Evolutionary conservation across 1,140 invertebrate species (phyloP), one percentile per base, ranked within the genome.

Genomic region (Cherax destructor): DNA sequence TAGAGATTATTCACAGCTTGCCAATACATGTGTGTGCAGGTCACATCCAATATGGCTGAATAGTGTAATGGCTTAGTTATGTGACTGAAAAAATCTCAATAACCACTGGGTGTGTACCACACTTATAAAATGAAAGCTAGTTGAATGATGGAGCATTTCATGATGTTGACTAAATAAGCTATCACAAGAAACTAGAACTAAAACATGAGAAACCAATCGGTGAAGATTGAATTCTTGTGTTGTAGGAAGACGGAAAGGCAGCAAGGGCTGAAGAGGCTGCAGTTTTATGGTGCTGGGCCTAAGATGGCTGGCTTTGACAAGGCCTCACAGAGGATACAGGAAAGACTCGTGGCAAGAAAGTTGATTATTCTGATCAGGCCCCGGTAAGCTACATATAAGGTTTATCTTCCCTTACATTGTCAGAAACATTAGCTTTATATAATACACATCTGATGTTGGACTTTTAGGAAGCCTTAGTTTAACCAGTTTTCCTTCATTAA

Each of bases 251-350:
- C 69, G 85, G n/a, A 91, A 79, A 87, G 88, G 85, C 84, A 93
- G 96, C 92, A 97, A 97, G 94, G 98, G 94, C 94, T 98, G 61
- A 96, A 96, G 94, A 97, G 97, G 92, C 95, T 98, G 86, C 97
- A 97, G 94, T 98, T 98, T 95, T 98, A 97, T 95, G 97, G 97
- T 85, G 96, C 97, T 92, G 97, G 97, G 21, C 97, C 97, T 69
- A 98, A 98, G 95, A 98, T 98, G 97, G 97, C 97, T 89, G 97
- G 97, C 18, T 96, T 94, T 95, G 95, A 96, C 85, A 92, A 93
- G 92, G 88, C 84, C 86, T 91, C 84, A 49, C 81, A 74, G 93
- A 96, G 94, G 95, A 96, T 92, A 93, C 91, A 86, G 93, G 76
- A 91, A 96, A 96, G 94, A 95, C 95, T n/a, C 95, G 95, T 86